phyloP scores from a whole-genome alignment of 2,888 invertebrate genomes.

The Cepaea hortensis region DNA sequence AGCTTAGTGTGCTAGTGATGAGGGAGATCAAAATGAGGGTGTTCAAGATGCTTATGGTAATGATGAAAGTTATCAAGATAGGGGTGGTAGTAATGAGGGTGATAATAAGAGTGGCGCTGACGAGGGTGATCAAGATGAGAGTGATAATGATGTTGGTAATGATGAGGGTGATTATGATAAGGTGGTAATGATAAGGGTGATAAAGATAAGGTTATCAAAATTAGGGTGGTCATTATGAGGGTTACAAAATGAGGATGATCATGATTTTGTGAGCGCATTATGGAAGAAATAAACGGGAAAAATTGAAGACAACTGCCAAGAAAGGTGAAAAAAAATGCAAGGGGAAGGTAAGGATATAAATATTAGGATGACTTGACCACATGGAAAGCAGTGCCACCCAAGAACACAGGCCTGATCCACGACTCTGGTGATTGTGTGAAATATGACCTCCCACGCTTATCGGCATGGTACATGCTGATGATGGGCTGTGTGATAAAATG shows the following conservation, averaged over 20 bases:
- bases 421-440: too few relatives aligned
- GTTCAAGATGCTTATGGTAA: not conserved
- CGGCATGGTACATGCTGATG: too few relatives aligned
- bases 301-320: too few relatives aligned
- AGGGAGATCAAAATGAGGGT: not conserved
- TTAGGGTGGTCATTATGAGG: not conserved
- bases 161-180: constrained; percentile 29
- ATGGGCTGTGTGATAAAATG: too few relatives aligned
- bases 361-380: too few relatives aligned
- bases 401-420: too few relatives aligned
- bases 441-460: too few relatives aligned
- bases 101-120: not conserved
- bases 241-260: not conserved
- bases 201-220: not conserved
- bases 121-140: constrained; percentile 17
- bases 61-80: not conserved
- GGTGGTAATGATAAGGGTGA: constrained; percentile 1
- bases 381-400: too few relatives aligned
- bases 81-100: not conserved
- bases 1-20: not conserved
- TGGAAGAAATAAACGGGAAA: too few relatives aligned
- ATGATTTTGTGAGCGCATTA: too few relatives aligned
- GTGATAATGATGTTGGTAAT: constrained; percentile 35
- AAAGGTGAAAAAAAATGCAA: too few relatives aligned
- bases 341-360: too few relatives aligned